Base-by-base conservation (phyloP, 2,113 vertebrate genomes). In the Calidris pugnax region DNA sequence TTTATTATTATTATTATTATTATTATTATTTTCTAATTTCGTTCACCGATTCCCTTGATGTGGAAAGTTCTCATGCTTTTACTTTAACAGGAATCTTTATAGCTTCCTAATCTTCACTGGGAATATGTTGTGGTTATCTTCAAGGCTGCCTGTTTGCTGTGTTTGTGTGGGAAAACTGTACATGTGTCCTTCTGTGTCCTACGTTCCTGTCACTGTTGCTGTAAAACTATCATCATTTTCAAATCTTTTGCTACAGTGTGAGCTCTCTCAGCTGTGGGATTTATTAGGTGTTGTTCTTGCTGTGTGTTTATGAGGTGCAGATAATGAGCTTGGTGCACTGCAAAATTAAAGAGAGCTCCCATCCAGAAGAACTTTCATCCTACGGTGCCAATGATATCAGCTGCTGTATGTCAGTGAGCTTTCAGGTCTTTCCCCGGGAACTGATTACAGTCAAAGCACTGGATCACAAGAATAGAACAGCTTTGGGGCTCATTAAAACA, bases 251-350 rank as follows among this genome's bases (percentile, higher is more conserved):
- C 30, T 92, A 83, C 17, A 85, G 28, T 43, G 37, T 30, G 69
- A 95, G 76, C 51, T 91, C 76, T 63, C 48, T 68, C 80, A 91
- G 47, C 62, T 81, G 64, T 41, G 56, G 67, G 66, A 95, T 93
- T 94, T 95, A 92, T 92, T 93, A 90, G 90, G 48, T 90, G 50
- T 20, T 66, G 28, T 15, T 33, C n/a, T 79, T 10, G 28, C 48
- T 79, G 4, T 79, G 80, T 89, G 55, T 93, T 94, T 94, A 91
- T 57, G 77, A 93, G 87, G 53, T 89, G 57, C 53, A 93, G 89
- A 91, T 90, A 94, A 95, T 48, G 66, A 94, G 35, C 73, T 51
- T 74, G 41, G 60, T 78, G 56, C 60, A 39, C 68, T 89, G 48
- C 43, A 91, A 75, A 84, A 91, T 51, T 94, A 84, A 47, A 80